Evolutionary conservation across 1,140 invertebrate species (phyloP).

Genomic region (Psilanteris sp.): DNA sequence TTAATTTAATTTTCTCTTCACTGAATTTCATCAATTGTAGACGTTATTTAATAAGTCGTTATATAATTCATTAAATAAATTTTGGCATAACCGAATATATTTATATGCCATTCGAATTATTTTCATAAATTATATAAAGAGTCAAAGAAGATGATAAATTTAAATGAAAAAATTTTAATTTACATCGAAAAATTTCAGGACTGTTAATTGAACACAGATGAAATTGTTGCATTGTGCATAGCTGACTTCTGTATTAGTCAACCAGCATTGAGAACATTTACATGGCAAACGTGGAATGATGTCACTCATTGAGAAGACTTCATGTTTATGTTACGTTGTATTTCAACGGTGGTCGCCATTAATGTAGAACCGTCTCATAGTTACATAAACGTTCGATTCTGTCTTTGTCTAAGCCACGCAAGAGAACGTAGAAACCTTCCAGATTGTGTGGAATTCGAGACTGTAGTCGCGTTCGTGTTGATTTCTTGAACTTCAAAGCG

Average conservation of each 20-base stretch:
- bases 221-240: not conserved
- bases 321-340: conserved; percentile 52
- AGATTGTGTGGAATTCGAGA: conserved; percentile 30
- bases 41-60: too few species aligned
- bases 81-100: too few species aligned
- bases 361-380: conserved; percentile 22
- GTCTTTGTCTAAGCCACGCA: conserved; percentile 15
- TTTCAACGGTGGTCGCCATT: conserved; percentile 25
- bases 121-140: too few species aligned
- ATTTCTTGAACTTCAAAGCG: conserved; percentile 61
- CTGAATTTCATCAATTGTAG: too few species aligned
- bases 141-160: too few species aligned
- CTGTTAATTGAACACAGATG: conserved; percentile 19
- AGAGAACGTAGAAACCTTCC: conserved; percentile 21
- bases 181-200: conserved; percentile 11
- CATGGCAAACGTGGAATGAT: conserved; percentile 51
- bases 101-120: too few species aligned
- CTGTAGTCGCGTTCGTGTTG: conserved; percentile 40
- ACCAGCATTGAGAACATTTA: conserved; percentile 34
- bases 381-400: conserved; percentile 44
- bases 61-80: too few species aligned
- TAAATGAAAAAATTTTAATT: too few species aligned
- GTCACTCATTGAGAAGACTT: conserved; percentile 46
- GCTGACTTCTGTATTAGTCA: conserved; percentile 26
- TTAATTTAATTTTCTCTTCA: too few species aligned